Percentiles rank a stretch among this genome's conserved stretches.
Conservation (phyloP, 2,113 vertebrate genomes). For the Abramis brama region DNA sequence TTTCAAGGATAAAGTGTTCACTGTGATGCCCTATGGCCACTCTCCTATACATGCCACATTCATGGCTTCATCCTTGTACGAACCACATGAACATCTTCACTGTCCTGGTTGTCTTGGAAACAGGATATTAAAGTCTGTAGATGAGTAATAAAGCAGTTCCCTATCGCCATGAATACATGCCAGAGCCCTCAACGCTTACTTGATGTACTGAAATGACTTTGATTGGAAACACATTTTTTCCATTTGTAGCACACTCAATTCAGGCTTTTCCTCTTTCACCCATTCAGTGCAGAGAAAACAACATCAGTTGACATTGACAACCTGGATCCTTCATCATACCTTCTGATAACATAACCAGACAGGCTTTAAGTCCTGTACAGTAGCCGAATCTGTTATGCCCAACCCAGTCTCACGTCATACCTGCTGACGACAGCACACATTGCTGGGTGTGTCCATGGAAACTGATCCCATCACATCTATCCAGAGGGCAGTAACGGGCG, state of each 20-base stretch:
- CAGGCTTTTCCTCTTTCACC: not conserved
- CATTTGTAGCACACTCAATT: slow-evolving; percentile 8
- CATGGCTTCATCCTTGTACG: slow-evolving; percentile 48
- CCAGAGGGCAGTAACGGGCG: not conserved
- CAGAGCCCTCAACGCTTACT: slow-evolving; percentile 34
- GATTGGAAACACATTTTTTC: slow-evolving; percentile 38
- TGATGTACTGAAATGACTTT: slow-evolving; percentile 38
- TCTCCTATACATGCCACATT: slow-evolving; percentile 30
- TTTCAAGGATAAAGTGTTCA: slow-evolving; percentile 1
- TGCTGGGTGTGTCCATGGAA: slow-evolving; percentile 25
- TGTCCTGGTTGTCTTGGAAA: slow-evolving; percentile 60
- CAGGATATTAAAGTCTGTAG: slow-evolving; percentile 50
- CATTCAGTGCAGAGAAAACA: slow-evolving; percentile 30
- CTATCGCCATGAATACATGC: slow-evolving; percentile 47
- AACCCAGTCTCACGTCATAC: not conserved
- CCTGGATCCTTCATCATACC: slow-evolving; percentile 16
- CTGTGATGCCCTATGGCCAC: slow-evolving; percentile 37
- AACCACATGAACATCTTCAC: slow-evolving; percentile 41
- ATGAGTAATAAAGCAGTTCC: slow-evolving; percentile 53
- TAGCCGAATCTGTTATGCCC: not conserved
- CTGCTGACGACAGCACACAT: not conserved
- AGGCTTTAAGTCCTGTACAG: slow-evolving; percentile 8
- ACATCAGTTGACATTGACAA: slow-evolving; percentile 12
- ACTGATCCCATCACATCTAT: not conserved
- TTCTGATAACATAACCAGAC: slow-evolving; percentile 43